Evolutionary conservation across 2,797 vertebrate species (phyloP).

Genomic region (Tachyglossus aculeatus): DNA sequence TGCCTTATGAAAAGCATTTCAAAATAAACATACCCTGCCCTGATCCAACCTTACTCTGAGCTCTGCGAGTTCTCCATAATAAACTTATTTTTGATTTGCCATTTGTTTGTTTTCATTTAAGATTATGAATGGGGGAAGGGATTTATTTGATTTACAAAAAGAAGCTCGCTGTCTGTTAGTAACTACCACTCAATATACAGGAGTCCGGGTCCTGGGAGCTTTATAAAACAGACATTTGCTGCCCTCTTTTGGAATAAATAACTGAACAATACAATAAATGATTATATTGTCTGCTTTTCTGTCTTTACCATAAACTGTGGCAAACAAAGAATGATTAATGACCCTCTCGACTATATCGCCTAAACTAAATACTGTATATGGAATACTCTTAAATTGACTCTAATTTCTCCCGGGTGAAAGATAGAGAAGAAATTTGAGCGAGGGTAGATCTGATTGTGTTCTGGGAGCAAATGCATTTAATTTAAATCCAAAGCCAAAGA

Average conservation of each 20-base stretch:
- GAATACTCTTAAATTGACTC: background rate
- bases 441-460: background rate
- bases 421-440: slow-evolving; percentile 2
- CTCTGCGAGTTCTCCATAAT: background rate
- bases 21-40: too few relatives aligned
- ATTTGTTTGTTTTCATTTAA: slow-evolving; percentile 4
- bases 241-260: slow-evolving; percentile 76
- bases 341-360: background rate
- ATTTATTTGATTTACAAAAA: slow-evolving; percentile 6
- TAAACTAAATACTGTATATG: slow-evolving; percentile 9
- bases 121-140: background rate
- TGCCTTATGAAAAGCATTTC: background rate
- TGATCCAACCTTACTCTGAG: background rate
- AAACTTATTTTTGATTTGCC: background rate
- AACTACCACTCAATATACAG: slow-evolving; percentile 29
- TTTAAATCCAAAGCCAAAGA: slow-evolving; percentile 8
- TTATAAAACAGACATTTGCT: slow-evolving; percentile 64
- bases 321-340: slow-evolving; percentile 28
- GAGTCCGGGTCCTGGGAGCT: background rate
- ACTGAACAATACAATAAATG: background rate
- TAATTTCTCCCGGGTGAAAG: slow-evolving; percentile 3
- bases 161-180: background rate
- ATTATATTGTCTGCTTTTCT: slow-evolving; percentile 24
- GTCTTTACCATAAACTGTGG: background rate
- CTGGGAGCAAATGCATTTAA: background rate